Conservation (phyloP, 2,797 vertebrate genomes). For the Gorsachius magnificus region DNA sequence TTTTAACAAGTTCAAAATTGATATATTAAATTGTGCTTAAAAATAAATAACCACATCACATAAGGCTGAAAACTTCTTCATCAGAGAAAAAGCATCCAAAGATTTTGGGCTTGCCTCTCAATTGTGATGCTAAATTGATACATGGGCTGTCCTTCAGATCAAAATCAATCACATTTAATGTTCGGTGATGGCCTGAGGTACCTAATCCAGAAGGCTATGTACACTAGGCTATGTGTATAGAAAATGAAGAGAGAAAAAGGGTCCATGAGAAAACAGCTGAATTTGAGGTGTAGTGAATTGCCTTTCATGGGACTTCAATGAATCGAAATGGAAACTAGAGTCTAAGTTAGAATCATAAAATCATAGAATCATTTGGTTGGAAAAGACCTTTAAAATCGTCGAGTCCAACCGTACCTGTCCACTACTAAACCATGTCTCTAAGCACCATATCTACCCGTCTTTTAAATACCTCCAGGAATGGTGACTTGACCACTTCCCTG, state of each 20-base stretch:
- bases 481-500: no score
- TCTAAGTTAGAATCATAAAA: not conserved
- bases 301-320: not conserved
- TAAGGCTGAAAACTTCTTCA: not conserved
- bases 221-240: accelerated
- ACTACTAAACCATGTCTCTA: no score
- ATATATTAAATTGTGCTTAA: not conserved
- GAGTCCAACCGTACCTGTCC: no score
- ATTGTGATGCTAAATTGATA: not conserved
- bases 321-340: not conserved
- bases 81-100: not conserved
- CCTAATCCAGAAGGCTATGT: not conserved
- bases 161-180: not conserved
- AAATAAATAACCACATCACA: not conserved
- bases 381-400: no score
- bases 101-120: not conserved
- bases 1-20: not conserved
- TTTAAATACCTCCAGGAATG: no score
- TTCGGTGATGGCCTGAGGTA: not conserved
- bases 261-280: not conserved
- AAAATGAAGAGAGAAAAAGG: not conserved
- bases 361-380: no score
- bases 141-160: not conserved
- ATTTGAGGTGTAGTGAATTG: not conserved
- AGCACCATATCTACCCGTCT: no score